Conservation (phyloP, 1,140 invertebrate species). For the Zaprionus lachaisei region DNA sequence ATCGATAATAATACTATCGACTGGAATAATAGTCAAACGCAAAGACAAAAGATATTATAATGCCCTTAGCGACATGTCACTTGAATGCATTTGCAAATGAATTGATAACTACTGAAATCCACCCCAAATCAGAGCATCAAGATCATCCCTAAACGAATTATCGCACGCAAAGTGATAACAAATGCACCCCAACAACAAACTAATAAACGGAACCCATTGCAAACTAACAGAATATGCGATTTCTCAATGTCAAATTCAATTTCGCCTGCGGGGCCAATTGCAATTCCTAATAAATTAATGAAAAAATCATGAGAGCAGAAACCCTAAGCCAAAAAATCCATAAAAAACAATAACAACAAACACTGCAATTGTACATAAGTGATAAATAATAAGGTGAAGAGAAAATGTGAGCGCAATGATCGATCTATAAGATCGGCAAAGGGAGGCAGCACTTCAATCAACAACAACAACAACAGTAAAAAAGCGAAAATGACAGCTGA, state of each 20-base stretch:
- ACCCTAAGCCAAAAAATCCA: constrained; percentile 56
- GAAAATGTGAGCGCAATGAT: constrained; percentile 49
- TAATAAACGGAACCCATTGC: constrained; percentile 12
- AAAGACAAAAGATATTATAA: background rate
- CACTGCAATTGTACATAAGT: constrained; percentile 66
- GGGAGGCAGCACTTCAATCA: constrained; percentile 59
- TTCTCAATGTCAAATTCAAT: constrained; percentile 42
- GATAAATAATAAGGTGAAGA: constrained; percentile 73
- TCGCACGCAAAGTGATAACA: constrained; percentile 7
- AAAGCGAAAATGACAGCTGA: constrained; percentile 69
- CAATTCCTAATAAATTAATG: constrained; percentile 73
- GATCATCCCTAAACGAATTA: constrained; percentile 3
- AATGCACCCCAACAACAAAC: constrained; percentile 17
- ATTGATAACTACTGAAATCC: background rate
- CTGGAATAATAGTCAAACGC: background rate
- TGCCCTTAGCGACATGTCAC: background rate
- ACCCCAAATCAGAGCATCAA: constrained; percentile 4
- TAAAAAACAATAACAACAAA: constrained; percentile 38
- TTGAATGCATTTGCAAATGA: background rate
- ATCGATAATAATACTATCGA: background rate
- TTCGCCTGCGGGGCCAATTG: constrained; percentile 45
- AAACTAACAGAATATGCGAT: constrained; percentile 22
- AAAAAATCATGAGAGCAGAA: constrained; percentile 78
- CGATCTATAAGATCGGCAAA: constrained; percentile 36
- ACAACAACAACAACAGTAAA: constrained; percentile 14